A percentile compares a stretch with the other conserved stretches of the same genome.
phyloP scores from a whole-genome alignment of 1,140 invertebrate genomes.

The Phenacoccus solenopsis region DNA sequence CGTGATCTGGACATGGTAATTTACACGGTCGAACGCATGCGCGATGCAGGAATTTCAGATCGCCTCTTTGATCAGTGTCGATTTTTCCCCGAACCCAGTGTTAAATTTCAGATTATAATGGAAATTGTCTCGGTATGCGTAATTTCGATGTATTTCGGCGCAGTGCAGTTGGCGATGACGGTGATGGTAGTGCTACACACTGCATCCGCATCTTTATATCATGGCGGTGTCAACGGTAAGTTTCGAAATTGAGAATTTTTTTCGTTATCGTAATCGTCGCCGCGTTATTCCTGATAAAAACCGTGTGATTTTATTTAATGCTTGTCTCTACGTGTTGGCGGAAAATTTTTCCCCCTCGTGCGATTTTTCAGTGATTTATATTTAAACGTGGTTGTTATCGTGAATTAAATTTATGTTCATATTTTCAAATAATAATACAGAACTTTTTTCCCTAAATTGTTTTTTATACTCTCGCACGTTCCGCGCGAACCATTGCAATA shows the following conservation, averaged over 20 bases:
- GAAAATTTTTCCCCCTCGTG: neutral
- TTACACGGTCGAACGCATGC: constrained; percentile 14
- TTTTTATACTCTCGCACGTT: too few relatives aligned
- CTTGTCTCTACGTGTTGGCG: neutral
- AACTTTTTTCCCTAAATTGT: too few relatives aligned
- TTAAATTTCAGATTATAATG: constrained; percentile 8
- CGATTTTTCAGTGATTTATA: neutral
- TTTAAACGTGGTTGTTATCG: neutral
- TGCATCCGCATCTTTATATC: neutral
- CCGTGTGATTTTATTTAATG: neutral
- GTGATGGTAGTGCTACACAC: neutral
- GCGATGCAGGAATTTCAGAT: constrained; percentile 12
- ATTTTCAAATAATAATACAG: too few relatives aligned
- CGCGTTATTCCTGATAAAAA: neutral
- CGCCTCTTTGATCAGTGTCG: constrained; percentile 5
- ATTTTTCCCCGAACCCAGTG: constrained; percentile 12
- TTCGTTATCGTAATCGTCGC: neutral
- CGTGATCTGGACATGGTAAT: constrained; percentile 14
- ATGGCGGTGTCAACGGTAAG: neutral
- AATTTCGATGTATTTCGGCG: constrained; percentile 3
- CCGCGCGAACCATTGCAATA: too few relatives aligned
- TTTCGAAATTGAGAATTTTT: neutral
- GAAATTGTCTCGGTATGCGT: constrained; percentile 6
- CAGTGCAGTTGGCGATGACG: neutral
- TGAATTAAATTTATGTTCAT: neutral